Conservation (phyloP, 2,113 vertebrate species). For the Thryonomys swinderianus region DNA sequence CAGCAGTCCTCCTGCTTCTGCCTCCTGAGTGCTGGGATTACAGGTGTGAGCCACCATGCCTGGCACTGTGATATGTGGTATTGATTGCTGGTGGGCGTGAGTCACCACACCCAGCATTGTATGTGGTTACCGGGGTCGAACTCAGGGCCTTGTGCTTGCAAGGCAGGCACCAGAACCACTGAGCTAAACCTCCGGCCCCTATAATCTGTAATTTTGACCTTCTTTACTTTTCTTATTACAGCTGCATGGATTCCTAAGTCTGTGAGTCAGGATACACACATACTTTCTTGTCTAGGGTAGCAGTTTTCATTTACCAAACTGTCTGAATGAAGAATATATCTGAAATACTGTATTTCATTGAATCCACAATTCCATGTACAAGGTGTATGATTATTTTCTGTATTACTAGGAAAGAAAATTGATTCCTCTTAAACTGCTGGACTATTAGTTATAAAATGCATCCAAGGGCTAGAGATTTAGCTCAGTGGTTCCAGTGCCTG, state of each 20-base stretch:
- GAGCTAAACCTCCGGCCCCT: no score
- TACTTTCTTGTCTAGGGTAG: slow-evolving; percentile 28
- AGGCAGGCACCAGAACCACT: no score
- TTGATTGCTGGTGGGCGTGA: no score
- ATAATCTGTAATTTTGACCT: slow-evolving; percentile 38
- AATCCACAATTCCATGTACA: neutral
- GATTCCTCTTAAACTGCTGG: slow-evolving; percentile 16
- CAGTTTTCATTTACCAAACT: slow-evolving; percentile 29
- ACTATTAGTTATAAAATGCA: slow-evolving; percentile 37
- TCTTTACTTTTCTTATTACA: slow-evolving; percentile 24
- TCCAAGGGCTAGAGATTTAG: slow-evolving; percentile 27
- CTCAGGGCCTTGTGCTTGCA: no score
- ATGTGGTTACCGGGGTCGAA: no score
- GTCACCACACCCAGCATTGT: no score
- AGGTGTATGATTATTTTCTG: slow-evolving; percentile 47
- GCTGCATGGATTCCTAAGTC: neutral
- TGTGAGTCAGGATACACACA: slow-evolving; percentile 13
- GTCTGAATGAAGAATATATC: neutral
- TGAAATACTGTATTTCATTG: slow-evolving; percentile 28
- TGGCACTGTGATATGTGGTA: no score
- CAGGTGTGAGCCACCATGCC: no score
- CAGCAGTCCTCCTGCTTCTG: no score
- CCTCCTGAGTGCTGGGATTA: no score
- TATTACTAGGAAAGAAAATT: slow-evolving; percentile 30
- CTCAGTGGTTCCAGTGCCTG: no score